phyloP scores from a whole-genome alignment of 2,888 invertebrate genomes.

The Argyresthia goedartella region DNA sequence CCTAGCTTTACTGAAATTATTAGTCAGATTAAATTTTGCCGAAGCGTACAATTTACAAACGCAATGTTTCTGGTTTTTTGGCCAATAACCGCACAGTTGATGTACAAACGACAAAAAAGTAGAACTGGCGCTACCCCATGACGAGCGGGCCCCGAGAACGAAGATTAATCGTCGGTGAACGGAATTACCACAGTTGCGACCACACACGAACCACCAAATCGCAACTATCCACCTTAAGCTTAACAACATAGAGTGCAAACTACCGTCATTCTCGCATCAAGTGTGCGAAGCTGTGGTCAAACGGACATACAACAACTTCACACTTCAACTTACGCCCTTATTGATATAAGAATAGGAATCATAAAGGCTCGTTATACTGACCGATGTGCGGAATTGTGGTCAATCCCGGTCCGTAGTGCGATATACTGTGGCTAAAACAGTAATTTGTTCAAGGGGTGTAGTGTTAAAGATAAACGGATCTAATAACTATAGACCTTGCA shows the following conservation, averaged over 20 bases:
- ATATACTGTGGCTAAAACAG: not conserved
- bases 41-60: no score
- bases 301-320: no score
- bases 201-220: conserved; percentile 7
- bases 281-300: no score
- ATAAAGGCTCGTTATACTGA: not conserved
- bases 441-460: not conserved
- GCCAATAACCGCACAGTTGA: no score
- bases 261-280: no score
- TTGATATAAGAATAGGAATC: not conserved
- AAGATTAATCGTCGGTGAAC: conserved; percentile 25
- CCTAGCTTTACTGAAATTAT: no score
- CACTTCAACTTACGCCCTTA: not conserved
- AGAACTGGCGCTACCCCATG: not conserved
- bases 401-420: not conserved
- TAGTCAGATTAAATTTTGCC: no score
- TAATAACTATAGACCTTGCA: not conserved
- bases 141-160: conserved; percentile 12
- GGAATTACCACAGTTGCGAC: conserved; percentile 18
- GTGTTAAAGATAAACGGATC: not conserved
- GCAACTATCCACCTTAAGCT: not conserved
- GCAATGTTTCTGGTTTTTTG: no score
- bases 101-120: not conserved
- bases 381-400: not conserved
- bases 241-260: no score